Conservation (phyloP, 1,140 invertebrate genomes). For the Hycleus phaleratus region DNA sequence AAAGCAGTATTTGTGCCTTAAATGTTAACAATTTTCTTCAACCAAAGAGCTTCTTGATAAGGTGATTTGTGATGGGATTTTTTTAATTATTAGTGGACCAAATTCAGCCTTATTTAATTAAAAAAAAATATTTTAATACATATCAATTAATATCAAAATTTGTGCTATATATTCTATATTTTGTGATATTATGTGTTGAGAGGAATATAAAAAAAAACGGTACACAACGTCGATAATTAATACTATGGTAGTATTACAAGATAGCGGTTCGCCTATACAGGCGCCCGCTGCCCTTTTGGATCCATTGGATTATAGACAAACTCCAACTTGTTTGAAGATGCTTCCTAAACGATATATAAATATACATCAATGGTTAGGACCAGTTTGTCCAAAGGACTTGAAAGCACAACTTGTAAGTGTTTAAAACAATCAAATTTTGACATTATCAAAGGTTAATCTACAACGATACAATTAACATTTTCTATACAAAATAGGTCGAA, state of each 20-base stretch:
- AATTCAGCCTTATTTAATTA: slow-evolving; percentile 12
- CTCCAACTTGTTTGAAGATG: slow-evolving; percentile 73
- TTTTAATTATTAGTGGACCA: slow-evolving; percentile 10
- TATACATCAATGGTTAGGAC: slow-evolving; percentile 79
- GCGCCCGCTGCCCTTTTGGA: slow-evolving; percentile 42
- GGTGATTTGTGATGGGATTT: slow-evolving; percentile 3
- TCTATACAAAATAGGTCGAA: no score
- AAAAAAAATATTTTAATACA: background rate
- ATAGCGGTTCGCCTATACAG: slow-evolving; percentile 41
- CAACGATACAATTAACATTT: no score
- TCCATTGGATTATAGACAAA: slow-evolving; percentile 56
- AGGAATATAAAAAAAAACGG: no score
- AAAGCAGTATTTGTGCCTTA: no score
- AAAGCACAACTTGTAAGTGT: slow-evolving; percentile 63
- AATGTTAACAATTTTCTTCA: background rate
- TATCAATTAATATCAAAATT: no score
- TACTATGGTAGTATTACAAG: slow-evolving; percentile 41
- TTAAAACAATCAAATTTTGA: background rate
- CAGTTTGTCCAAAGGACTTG: slow-evolving; percentile 63
- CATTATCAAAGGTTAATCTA: background rate
- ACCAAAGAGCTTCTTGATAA: slow-evolving; percentile 7
- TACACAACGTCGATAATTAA: background rate
- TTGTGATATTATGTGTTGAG: no score
- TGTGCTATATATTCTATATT: no score
- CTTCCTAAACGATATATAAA: slow-evolving; percentile 81